phyloP scores from a whole-genome alignment of 2,797 vertebrate genomes.

The Balearica regulorum region DNA sequence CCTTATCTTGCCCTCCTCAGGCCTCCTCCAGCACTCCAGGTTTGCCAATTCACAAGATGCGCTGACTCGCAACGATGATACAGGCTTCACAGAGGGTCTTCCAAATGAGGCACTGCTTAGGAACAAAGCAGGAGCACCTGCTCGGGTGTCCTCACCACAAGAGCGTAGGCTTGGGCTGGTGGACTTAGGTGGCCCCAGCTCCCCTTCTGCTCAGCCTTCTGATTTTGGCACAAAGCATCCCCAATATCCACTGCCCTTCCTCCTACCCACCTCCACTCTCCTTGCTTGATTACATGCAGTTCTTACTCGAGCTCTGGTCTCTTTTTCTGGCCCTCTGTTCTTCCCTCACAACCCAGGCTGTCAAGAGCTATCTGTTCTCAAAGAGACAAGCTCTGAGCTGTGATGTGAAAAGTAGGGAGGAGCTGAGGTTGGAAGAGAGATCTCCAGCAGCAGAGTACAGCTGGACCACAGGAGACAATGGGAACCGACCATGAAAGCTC shows the following conservation, averaged over 20 bases:
- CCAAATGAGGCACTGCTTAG: fast-evolving
- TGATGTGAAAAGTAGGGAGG: neutral
- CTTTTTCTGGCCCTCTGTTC: neutral
- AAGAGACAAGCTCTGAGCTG: neutral
- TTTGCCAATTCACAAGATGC: neutral
- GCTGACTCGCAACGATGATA: neutral
- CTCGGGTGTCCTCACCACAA: neutral
- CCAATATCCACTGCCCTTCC: neutral
- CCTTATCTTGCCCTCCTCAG: neutral
- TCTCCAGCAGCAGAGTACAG: neutral
- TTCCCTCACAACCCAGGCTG: neutral
- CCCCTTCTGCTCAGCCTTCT: neutral
- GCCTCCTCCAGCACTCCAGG: neutral
- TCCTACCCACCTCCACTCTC: neutral
- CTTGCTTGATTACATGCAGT: neutral
- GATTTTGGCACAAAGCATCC: neutral
- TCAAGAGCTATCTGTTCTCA: neutral
- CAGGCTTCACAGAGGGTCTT: neutral
- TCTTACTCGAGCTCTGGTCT: neutral
- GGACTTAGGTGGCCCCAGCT: fast-evolving
- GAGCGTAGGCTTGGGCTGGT: neutral
- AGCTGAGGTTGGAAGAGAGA: neutral
- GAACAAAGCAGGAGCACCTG: neutral
- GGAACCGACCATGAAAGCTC: neutral
- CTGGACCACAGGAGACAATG: neutral